These are phyloP conservation scores for Microplitis manilae DNA, from an alignment of 2,888 invertebrate species.

Conservation along the genomic window DNA sequence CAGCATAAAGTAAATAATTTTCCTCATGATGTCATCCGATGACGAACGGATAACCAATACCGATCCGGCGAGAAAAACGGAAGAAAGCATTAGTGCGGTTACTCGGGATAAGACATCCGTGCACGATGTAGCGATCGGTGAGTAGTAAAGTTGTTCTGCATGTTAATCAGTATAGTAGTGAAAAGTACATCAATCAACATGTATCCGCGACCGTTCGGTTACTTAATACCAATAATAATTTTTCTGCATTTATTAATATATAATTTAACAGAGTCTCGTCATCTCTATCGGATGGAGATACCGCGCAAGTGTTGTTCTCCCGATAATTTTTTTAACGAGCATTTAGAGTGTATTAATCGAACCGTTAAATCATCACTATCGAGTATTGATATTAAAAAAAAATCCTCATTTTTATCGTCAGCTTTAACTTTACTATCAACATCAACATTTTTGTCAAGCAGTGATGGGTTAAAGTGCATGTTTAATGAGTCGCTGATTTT, in stretches of 20 bases:
- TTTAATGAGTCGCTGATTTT: conserved; percentile 8
- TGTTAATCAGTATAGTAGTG: conserved; percentile 30
- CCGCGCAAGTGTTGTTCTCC: conserved; percentile 53
- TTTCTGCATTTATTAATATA: neutral
- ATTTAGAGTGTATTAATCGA: conserved; percentile 47
- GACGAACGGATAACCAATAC: conserved; percentile 7
- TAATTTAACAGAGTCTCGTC: neutral
- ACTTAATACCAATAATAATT: neutral
- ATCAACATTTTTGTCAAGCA: neutral
- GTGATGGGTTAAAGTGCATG: conserved; percentile 29
- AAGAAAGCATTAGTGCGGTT: conserved; percentile 9
- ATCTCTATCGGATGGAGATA: conserved; percentile 36
- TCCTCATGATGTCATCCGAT: conserved; percentile 4
- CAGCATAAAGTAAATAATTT: neutral
- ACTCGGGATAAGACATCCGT: neutral
- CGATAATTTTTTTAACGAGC: conserved; percentile 49
- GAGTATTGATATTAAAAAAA: neutral
- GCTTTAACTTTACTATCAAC: too few species aligned
- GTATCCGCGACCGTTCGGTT: conserved; percentile 23
- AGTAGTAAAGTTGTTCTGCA: neutral
- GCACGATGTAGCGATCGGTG: neutral
- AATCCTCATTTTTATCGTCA: neutral
- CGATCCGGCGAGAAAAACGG: conserved; percentile 6
- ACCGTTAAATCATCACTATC: conserved; percentile 15
- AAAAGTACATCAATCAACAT: conserved; percentile 29